phyloP scores from a whole-genome alignment of 2,797 vertebrate species.

The Phataginus tricuspis region DNA sequence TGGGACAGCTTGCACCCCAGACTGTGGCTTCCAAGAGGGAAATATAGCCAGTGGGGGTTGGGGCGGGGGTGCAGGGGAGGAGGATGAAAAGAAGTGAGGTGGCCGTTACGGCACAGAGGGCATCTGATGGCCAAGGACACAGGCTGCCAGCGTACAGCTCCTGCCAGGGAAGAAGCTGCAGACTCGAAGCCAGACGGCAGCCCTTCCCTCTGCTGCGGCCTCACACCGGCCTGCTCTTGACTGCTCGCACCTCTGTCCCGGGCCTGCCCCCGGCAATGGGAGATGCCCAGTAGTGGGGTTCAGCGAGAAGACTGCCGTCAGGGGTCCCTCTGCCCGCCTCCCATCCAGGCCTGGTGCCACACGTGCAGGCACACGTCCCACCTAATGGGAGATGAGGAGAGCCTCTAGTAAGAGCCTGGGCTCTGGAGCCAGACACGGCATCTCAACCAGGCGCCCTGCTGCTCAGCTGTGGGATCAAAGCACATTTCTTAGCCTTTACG shows the following conservation, averaged over 20 bases:
- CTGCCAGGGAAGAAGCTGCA: neutral
- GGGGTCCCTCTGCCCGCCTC: rapidly evolving
- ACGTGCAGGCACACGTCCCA: rapidly evolving
- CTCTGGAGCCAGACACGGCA: rapidly evolving
- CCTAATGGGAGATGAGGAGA: neutral
- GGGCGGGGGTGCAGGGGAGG: too few species aligned
- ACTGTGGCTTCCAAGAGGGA: rapidly evolving
- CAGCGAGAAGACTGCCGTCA: neutral
- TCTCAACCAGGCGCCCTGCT: neutral
- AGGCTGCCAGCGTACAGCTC: neutral
- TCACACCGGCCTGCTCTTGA: rapidly evolving
- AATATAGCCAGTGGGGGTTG: neutral
- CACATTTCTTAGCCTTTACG: too few species aligned
- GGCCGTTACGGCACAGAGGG: too few species aligned
- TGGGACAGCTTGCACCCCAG: neutral
- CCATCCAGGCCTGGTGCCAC: rapidly evolving
- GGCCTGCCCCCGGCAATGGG: neutral
- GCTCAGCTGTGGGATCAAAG: rapidly evolving
- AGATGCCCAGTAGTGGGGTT: rapidly evolving
- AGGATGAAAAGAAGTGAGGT: too few species aligned
- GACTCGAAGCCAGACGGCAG: too few species aligned
- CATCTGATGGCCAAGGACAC: neutral
- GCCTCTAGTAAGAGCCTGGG: neutral
- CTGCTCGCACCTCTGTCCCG: neutral
- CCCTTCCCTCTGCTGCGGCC: rapidly evolving